Conservation (phyloP, 2,797 vertebrate genomes). For the Poeciliopsis infans region DNA sequence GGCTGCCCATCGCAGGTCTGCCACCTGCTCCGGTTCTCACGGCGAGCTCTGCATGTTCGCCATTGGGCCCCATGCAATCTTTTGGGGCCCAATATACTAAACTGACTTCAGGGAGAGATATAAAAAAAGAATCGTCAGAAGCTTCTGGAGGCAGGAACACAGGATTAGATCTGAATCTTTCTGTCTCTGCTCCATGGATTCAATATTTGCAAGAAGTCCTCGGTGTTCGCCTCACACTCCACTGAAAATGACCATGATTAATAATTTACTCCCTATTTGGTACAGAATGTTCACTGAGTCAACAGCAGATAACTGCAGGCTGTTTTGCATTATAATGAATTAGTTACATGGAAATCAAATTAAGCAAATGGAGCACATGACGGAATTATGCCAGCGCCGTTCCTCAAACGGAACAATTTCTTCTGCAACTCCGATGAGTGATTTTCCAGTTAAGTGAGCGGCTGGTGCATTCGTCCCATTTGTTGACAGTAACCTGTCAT, state of each 20-base stretch:
- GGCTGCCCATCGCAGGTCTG: constrained; percentile 48
- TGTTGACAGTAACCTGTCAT: constrained; percentile 71
- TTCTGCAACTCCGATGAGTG: constrained; percentile 51
- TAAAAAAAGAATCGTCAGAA: constrained; percentile 57
- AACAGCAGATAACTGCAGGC: constrained; percentile 57
- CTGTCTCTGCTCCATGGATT: constrained; percentile 16
- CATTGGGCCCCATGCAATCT: background rate
- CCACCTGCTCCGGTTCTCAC: constrained; percentile 38
- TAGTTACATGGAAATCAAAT: constrained; percentile 67
- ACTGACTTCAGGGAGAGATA: constrained; percentile 64
- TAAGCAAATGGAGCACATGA: constrained; percentile 71
- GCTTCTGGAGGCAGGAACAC: constrained; percentile 43
- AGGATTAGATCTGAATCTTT: constrained; percentile 29
- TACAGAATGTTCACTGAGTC: constrained; percentile 43
- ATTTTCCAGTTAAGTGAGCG: constrained; percentile 70
- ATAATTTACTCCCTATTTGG: constrained; percentile 39
- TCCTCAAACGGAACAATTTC: constrained; percentile 65
- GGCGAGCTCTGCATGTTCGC: constrained; percentile 27
- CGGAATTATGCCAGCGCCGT: constrained; percentile 50
- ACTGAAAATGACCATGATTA: constrained; percentile 37
- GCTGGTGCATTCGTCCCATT: constrained; percentile 56
- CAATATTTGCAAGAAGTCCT: constrained; percentile 20
- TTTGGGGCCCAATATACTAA: constrained; percentile 17
- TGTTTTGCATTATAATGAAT: constrained; percentile 65
- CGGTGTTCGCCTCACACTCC: constrained; percentile 1